phyloP scores from a whole-genome alignment of 2,888 invertebrate genomes.

The Hermaeophaga mercurialis region DNA sequence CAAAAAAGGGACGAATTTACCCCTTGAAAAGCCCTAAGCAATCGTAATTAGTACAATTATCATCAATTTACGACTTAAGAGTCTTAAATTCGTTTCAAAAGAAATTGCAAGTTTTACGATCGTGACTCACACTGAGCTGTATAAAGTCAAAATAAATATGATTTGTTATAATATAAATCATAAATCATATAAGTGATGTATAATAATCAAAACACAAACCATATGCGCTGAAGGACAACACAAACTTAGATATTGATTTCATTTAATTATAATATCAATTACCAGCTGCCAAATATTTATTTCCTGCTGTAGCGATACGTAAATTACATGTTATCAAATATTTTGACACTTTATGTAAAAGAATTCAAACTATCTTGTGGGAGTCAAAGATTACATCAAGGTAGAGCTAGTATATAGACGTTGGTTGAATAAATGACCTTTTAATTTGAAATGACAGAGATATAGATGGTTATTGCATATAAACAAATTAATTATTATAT shows the following conservation, averaged over 20 bases:
- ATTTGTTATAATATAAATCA: slow-evolving; percentile 2
- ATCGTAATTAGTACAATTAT: too few relatives aligned
- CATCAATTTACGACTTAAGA: not conserved
- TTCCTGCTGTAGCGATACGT: not conserved
- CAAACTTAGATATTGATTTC: not conserved
- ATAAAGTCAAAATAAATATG: slow-evolving; percentile 1
- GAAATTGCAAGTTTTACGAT: not conserved
- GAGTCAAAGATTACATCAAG: not conserved
- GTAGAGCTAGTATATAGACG: not conserved
- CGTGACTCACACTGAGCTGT: not conserved
- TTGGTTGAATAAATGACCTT: too few relatives aligned
- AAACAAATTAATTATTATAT: too few relatives aligned
- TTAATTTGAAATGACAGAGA: too few relatives aligned
- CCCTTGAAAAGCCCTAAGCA: too few relatives aligned
- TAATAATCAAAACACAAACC: not conserved
- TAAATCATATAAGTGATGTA: not conserved
- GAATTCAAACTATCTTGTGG: not conserved
- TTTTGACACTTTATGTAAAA: not conserved
- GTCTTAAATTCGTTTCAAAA: not conserved
- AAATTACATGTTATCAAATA: not conserved
- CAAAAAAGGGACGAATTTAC: too few relatives aligned
- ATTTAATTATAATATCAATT: slow-evolving; percentile 5
- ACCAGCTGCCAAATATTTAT: not conserved
- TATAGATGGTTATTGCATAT: too few relatives aligned
- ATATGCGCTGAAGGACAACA: not conserved